Evolutionary conservation across 2,888 invertebrate species (phyloP).

Genomic region (Synanthedon tipuliformis): DNA sequence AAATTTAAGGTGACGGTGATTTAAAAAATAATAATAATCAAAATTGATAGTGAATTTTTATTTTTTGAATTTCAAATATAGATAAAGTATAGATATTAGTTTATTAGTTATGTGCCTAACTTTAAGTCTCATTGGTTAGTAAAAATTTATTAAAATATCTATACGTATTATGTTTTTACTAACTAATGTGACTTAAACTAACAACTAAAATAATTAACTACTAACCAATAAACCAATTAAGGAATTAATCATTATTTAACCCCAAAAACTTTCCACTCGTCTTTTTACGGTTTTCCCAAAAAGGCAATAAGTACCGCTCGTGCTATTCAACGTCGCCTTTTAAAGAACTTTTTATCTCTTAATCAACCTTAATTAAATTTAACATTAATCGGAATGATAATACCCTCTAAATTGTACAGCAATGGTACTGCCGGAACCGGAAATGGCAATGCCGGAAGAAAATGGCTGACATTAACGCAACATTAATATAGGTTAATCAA

Average conservation of each 20-base stretch:
- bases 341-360: not conserved
- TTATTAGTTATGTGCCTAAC: not conserved
- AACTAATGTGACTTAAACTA: too few relatives aligned
- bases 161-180: too few relatives aligned
- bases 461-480: conserved; percentile 7
- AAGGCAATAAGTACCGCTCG: not conserved
- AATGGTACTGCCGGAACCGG: conserved; percentile 11
- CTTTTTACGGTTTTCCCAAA: too few relatives aligned
- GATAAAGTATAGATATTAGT: not conserved
- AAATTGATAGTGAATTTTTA: not conserved
- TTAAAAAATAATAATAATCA: too few relatives aligned
- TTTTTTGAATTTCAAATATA: not conserved
- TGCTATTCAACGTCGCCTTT: not conserved
- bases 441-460: conserved; percentile 10
- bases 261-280: too few relatives aligned
- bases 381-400: not conserved
- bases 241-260: too few relatives aligned
- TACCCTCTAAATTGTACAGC: not conserved
- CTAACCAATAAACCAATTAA: too few relatives aligned
- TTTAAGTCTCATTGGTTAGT: too few relatives aligned
- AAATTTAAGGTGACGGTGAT: conserved; percentile 1
- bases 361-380: not conserved
- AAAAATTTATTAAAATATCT: too few relatives aligned
- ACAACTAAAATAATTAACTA: too few relatives aligned
- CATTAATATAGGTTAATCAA: conserved; percentile 11